A percentile compares a stretch with the other conserved stretches of the same genome.
These are phyloP conservation scores for Tetragnatha montana DNA, from an alignment of 2,888 invertebrate genomes.

Conservation along the genomic window DNA sequence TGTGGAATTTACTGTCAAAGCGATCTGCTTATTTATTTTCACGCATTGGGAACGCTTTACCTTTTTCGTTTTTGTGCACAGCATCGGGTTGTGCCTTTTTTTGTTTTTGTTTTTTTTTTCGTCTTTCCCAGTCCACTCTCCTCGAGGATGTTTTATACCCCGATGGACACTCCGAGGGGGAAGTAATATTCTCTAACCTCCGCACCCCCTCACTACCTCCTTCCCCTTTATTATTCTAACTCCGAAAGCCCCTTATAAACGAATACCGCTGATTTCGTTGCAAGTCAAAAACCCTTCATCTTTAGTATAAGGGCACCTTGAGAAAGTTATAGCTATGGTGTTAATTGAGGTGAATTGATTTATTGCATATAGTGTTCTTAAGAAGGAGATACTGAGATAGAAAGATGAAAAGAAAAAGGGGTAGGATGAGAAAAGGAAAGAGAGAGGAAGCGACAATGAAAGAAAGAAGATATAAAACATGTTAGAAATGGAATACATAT, in stretches of 20 bases:
- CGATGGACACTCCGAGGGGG: background rate
- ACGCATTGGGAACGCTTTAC: background rate
- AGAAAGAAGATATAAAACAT: too few species aligned
- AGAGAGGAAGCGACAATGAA: too few species aligned
- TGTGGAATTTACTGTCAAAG: background rate
- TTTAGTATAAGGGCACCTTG: too few species aligned
- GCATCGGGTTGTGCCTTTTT: background rate
- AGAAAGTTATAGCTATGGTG: too few species aligned
- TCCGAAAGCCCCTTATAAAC: background rate
- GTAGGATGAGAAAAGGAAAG: too few species aligned
- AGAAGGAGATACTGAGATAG: too few species aligned
- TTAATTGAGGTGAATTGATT: too few species aligned
- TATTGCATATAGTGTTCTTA: too few species aligned
- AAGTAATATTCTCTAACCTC: background rate
- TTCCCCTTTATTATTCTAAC: background rate
- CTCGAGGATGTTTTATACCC: background rate
- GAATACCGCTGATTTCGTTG: background rate
- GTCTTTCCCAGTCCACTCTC: background rate
- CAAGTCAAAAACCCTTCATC: too few species aligned
- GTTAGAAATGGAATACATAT: too few species aligned
- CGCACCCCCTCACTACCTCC: background rate
- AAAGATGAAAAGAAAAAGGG: too few species aligned
- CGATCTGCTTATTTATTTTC: slow-evolving; percentile 2
- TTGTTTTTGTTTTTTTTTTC: background rate
- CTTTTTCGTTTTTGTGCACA: too few species aligned